phyloP scores from a whole-genome alignment of 2,888 invertebrate genomes.

The Drosophila stalkeri region DNA sequence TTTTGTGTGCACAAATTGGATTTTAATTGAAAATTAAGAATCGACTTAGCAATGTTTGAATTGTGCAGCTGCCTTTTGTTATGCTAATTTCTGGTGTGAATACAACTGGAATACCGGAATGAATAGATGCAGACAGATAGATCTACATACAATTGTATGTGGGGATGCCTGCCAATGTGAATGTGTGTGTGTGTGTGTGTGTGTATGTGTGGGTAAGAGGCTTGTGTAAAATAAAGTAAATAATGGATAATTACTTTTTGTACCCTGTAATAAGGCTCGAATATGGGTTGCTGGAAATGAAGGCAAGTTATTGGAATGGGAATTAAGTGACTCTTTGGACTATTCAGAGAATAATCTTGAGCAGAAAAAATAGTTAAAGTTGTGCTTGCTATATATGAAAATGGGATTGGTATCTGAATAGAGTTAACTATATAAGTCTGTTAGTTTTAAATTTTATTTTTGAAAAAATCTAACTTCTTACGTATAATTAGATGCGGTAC shows the following conservation, averaged over 20 bases:
- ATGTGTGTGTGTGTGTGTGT: neutral
- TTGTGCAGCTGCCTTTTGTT: conserved; percentile 78
- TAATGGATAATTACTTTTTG: conserved; percentile 79
- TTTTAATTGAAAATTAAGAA: conserved; percentile 81
- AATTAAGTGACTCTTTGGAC: neutral
- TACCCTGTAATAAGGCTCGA: neutral
- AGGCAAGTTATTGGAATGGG: neutral
- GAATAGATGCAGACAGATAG: conserved; percentile 52
- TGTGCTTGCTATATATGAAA: too few relatives aligned
- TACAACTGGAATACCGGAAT: conserved; percentile 53
- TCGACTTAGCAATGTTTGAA: conserved; percentile 80
- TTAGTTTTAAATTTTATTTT: too few relatives aligned
- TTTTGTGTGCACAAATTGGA: conserved; percentile 76
- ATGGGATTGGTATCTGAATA: too few relatives aligned
- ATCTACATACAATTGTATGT: neutral
- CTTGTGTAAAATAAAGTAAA: conserved; percentile 72
- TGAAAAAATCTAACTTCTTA: too few relatives aligned
- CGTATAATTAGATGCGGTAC: too few relatives aligned
- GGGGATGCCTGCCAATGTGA: too few relatives aligned
- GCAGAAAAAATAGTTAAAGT: neutral
- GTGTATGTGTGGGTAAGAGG: neutral
- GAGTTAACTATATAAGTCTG: too few relatives aligned
- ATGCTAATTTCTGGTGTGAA: conserved; percentile 69
- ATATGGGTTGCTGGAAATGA: neutral
- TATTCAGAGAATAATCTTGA: neutral